phyloP scores from a whole-genome alignment of 2,888 invertebrate species.

The Amorpha juglandis region DNA sequence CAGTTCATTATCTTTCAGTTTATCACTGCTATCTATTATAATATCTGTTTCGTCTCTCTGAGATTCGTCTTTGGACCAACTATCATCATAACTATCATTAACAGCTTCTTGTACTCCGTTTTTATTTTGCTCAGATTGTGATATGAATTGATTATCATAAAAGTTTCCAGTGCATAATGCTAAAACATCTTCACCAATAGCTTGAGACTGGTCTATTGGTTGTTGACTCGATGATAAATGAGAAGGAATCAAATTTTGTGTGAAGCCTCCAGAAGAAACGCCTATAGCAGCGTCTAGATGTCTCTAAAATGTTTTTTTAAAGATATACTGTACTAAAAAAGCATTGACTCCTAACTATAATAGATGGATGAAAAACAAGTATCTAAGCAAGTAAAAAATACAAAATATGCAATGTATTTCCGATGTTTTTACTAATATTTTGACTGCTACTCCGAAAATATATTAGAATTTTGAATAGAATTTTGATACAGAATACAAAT shows the following conservation, averaged over 20 bases:
- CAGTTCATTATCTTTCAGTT: conserved; percentile 28
- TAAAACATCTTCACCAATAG: conserved; percentile 77
- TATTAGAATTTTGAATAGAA: too few species aligned
- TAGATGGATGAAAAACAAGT: too few species aligned
- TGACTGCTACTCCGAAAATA: too few species aligned
- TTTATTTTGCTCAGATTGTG: conserved; percentile 43
- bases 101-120: conserved; percentile 11
- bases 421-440: too few species aligned
- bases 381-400: too few species aligned
- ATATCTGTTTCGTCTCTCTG: conserved; percentile 26
- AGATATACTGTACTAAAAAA: not conserved
- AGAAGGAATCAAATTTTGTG: conserved; percentile 71
- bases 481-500: not conserved
- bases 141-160: conserved; percentile 72
- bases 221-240: conserved; percentile 52
- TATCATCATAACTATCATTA: conserved; percentile 35
- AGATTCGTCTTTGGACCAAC: conserved; percentile 4
- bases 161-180: conserved; percentile 85
- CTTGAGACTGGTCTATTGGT: conserved; percentile 55
- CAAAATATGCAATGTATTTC: too few species aligned
- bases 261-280: conserved; percentile 82
- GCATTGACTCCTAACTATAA: not conserved
- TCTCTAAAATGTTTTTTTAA: not conserved
- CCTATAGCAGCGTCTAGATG: conserved; percentile 81
- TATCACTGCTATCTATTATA: conserved; percentile 17